These are phyloP conservation scores for Stictonetta naevosa DNA, from an alignment of 2,113 vertebrate genomes.

Conservation along the genomic window DNA sequence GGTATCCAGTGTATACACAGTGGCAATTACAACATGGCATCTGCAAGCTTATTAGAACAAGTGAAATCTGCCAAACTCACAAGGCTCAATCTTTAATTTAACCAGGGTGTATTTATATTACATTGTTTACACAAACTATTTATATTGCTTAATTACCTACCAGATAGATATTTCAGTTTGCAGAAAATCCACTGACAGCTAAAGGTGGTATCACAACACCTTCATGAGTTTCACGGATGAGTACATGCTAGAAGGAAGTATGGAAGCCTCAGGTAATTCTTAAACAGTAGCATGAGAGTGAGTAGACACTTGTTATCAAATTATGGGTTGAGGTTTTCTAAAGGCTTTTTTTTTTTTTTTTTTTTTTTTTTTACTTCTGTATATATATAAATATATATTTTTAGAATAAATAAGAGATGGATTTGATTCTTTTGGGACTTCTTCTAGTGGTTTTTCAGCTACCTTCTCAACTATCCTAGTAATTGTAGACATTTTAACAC, in stretches of 20 bases:
- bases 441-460: conserved; percentile 18
- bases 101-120: neutral
- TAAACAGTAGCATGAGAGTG: neutral
- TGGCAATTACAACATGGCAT: neutral
- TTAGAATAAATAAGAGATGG: neutral
- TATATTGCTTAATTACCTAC: neutral
- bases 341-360: neutral
- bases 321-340: neutral
- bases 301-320: neutral
- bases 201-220: neutral
- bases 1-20: neutral
- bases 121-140: neutral
- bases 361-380: neutral
- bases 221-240: neutral
- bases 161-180: neutral
- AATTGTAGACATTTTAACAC: conserved; percentile 50
- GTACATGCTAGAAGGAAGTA: neutral
- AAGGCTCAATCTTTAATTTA: neutral
- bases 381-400: neutral
- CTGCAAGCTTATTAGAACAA: neutral
- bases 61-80: neutral
- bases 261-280: neutral
- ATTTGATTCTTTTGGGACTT: neutral
- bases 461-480: neutral
- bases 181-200: neutral